Percentiles rank a stretch among this genome's conserved stretches.
Evolutionary conservation across 2,888 invertebrate species (phyloP).

Genomic region (Heliothis peltigera): DNA sequence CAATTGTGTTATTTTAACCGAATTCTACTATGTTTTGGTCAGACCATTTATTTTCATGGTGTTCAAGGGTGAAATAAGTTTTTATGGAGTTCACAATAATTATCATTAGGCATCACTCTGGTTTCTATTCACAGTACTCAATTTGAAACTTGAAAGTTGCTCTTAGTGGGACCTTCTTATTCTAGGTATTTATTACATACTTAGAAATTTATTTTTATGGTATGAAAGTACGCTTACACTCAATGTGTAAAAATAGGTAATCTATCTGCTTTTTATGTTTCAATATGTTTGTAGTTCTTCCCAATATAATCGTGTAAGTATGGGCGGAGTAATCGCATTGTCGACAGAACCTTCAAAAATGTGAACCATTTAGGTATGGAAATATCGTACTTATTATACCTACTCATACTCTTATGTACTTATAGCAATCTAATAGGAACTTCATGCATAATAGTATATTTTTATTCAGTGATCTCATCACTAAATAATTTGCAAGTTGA

Average conservation of each 20-base stretch:
- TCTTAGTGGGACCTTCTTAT: constrained; percentile 1
- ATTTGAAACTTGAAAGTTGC: background rate
- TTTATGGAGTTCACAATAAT: background rate
- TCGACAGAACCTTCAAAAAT: background rate
- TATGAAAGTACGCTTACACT: background rate
- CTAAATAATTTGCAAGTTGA: constrained; percentile 63
- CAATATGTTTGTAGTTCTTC: background rate
- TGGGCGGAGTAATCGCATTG: background rate
- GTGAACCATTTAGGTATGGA: constrained; percentile 2
- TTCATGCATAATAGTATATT: constrained; percentile 10
- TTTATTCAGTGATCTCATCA: constrained; percentile 32
- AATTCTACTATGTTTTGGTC: background rate
- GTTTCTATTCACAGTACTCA: background rate
- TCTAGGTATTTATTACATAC: background rate
- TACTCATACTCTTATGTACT: background rate
- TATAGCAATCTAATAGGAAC: constrained; percentile 41
- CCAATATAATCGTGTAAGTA: background rate
- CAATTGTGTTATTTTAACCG: background rate
- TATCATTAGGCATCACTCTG: too few relatives aligned
- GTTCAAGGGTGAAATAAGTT: background rate
- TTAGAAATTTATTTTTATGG: background rate
- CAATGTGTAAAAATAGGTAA: background rate
- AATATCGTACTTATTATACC: background rate
- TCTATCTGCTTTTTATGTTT: background rate
- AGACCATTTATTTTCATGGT: background rate